phyloP scores from a whole-genome alignment of 2,797 vertebrate genomes.

The Garrulus glandarius region DNA sequence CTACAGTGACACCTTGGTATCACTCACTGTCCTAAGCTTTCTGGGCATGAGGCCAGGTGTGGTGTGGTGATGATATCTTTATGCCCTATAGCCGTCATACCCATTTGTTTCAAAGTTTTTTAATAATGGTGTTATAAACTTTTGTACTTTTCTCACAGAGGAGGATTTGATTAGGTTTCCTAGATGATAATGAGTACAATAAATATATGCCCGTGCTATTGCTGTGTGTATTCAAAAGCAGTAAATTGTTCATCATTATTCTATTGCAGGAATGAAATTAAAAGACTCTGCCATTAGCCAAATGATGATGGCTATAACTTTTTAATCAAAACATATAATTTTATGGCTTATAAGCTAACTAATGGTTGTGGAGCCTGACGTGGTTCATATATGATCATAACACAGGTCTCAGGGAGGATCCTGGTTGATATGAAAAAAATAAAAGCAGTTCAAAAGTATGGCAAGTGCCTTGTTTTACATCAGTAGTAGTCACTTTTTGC shows the following conservation, averaged over 20 bases:
- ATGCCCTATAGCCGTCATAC: neutral
- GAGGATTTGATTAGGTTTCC: constrained; percentile 21
- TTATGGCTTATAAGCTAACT: constrained; percentile 42
- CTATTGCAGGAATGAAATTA: constrained; percentile 18
- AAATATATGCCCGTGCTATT: neutral
- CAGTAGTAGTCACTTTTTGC: neutral
- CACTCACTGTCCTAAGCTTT: neutral
- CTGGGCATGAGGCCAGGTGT: neutral
- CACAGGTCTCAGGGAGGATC: neutral
- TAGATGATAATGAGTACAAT: constrained; percentile 22
- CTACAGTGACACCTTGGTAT: neutral
- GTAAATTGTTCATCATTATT: constrained; percentile 29
- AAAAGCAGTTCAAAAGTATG: neutral
- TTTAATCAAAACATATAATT: constrained; percentile 52
- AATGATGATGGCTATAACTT: constrained; percentile 32
- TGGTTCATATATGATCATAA: neutral
- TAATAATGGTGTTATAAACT: neutral
- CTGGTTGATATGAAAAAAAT: neutral
- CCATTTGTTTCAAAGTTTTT: neutral
- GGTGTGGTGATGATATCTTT: neutral
- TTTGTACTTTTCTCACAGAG: neutral
- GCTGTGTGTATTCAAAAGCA: neutral
- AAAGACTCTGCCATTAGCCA: constrained; percentile 9
- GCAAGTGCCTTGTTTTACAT: neutral
- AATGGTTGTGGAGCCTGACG: neutral